Conservation (phyloP, 1,140 invertebrate genomes). For the Zaprionus lachaisei region DNA sequence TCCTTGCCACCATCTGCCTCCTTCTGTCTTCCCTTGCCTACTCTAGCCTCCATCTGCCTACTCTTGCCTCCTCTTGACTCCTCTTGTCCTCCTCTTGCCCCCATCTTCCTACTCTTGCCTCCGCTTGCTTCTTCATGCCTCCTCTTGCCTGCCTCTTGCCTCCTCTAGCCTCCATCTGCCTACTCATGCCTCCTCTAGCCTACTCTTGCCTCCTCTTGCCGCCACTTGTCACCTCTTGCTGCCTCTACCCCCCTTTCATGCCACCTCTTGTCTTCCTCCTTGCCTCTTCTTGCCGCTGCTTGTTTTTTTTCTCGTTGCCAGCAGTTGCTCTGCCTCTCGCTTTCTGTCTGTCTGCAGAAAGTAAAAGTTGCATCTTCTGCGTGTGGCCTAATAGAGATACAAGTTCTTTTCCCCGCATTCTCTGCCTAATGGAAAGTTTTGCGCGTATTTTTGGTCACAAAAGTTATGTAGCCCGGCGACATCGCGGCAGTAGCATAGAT, state of each 20-base stretch:
- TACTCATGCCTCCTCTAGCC: not conserved
- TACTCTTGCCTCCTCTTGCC: not conserved
- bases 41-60: not conserved
- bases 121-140: conserved; percentile 4
- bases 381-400: conserved; percentile 43
- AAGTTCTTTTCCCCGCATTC: not conserved
- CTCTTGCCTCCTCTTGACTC: not conserved
- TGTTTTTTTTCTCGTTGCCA: conserved; percentile 50
- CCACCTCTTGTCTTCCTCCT: not conserved
- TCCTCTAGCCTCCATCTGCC: not conserved
- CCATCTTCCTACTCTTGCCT: not conserved
- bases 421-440: conserved; percentile 7
- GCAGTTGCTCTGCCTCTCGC: conserved; percentile 32
- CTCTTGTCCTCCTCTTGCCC: conserved; percentile 11
- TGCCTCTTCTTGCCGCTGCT: conserved; percentile 17
- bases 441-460: not conserved
- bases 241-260: not conserved
- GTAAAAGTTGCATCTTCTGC: conserved; percentile 59
- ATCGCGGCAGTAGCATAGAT: not conserved
- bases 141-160: not conserved
- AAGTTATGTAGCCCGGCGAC: not conserved
- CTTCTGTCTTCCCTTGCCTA: not conserved
- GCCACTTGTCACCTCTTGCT: not conserved
- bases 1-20: not conserved
- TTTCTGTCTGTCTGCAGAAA: conserved; percentile 38